Percentiles rank a stretch among this genome's conserved stretches.
Conservation (phyloP, 2,797 vertebrate genomes). For the Schizopygopsis malacanthus region DNA sequence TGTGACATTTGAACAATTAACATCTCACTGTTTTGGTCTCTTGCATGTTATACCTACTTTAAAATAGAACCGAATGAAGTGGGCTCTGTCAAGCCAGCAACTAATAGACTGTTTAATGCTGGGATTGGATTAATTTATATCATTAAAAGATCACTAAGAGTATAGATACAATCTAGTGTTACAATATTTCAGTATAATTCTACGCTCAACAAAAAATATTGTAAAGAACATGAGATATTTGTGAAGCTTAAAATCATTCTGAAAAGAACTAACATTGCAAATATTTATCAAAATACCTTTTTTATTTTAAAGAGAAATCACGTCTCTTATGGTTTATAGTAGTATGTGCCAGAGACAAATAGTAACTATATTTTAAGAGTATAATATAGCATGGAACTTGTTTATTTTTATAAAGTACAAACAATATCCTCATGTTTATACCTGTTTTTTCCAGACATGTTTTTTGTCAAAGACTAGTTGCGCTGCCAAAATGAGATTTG, state of each 20-base stretch:
- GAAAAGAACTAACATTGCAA: slow-evolving; percentile 69
- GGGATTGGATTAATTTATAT: slow-evolving; percentile 54
- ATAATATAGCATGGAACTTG: slow-evolving; percentile 81
- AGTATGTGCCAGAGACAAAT: slow-evolving; percentile 80
- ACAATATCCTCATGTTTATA: slow-evolving; percentile 69
- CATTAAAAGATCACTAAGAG: slow-evolving; percentile 56
- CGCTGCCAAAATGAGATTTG: slow-evolving; percentile 68
- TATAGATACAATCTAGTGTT: slow-evolving; percentile 64
- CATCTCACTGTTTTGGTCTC: slow-evolving; percentile 62
- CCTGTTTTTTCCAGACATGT: slow-evolving; percentile 46
- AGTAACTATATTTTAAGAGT: slow-evolving; percentile 84
- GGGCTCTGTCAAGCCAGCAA: slow-evolving; percentile 46
- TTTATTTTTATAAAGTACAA: slow-evolving; percentile 85
- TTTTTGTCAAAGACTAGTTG: slow-evolving; percentile 73
- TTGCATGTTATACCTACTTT: slow-evolving; percentile 68
- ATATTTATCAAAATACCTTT: slow-evolving; percentile 69
- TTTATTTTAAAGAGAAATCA: slow-evolving; percentile 75
- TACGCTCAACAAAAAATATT: slow-evolving; percentile 66
- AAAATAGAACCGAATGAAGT: slow-evolving; percentile 59
- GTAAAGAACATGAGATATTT: slow-evolving; percentile 67
- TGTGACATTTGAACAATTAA: slow-evolving; percentile 51
- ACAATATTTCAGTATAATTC: slow-evolving; percentile 67
- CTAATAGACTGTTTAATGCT: slow-evolving; percentile 60
- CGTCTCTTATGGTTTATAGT: slow-evolving; percentile 79
- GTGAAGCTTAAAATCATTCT: slow-evolving; percentile 69